A percentile compares a stretch with the other conserved stretches of the same genome.
Conservation (phyloP, 2,888 invertebrate genomes). For the Zootermopsis nevadensis region DNA sequence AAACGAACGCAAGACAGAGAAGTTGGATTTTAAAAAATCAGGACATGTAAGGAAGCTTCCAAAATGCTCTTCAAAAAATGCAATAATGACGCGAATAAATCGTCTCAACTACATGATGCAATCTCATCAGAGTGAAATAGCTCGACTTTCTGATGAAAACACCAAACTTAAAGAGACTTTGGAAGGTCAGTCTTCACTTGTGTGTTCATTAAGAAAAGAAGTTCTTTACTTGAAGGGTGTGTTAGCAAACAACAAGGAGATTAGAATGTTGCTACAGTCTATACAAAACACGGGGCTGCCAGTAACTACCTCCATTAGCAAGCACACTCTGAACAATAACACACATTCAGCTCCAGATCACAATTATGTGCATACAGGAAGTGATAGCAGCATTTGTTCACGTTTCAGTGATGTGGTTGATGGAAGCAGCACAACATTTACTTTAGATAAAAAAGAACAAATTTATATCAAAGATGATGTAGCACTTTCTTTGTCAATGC, state of each 20-base stretch:
- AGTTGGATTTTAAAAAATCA: not conserved
- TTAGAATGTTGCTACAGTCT: conserved; percentile 65
- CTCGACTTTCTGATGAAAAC: conserved; percentile 64
- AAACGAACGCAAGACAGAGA: not conserved
- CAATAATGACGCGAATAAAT: conserved; percentile 72
- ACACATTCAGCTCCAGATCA: not conserved
- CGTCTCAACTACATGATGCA: conserved; percentile 69
- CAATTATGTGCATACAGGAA: not conserved
- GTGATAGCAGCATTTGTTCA: not conserved
- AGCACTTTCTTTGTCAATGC: not conserved
- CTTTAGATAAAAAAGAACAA: not conserved
- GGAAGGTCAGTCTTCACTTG: conserved; percentile 64
- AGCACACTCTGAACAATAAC: not conserved
- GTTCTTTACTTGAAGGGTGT: conserved; percentile 68
- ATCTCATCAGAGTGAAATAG: conserved; percentile 67
- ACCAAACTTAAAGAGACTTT: conserved; percentile 64
- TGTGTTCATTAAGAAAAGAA: conserved; percentile 66
- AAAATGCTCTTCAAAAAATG: conserved; percentile 67
- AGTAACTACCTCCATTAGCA: conserved; percentile 58
- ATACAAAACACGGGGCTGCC: conserved; percentile 62
- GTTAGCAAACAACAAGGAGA: conserved; percentile 67
- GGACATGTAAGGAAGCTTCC: not conserved
- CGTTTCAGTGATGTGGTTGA: not conserved
- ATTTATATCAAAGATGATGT: not conserved
- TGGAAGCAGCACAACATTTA: not conserved